Evolutionary conservation across 2,888 invertebrate genomes (phyloP), one percentile per base, ranked within the genome.

Genomic region (Encarsia formosa): DNA sequence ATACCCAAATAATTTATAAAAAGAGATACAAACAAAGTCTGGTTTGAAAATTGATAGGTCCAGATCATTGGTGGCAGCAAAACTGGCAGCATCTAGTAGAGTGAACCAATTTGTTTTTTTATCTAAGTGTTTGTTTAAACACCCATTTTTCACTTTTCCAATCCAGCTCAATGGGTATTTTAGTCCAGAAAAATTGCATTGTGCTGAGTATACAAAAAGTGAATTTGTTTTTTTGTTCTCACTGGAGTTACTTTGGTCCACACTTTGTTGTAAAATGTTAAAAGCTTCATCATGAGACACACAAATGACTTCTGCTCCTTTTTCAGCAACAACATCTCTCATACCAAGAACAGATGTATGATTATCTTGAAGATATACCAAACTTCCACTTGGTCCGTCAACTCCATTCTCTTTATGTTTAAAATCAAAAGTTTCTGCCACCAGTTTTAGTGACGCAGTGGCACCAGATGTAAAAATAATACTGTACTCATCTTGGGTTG

Each of bases 1-100:
- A 73, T 88, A 96, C 18, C 89, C 89, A 78, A 98, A 97, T 66
- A 98, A 88, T 79, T 97, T 98, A 76, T 98, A 98, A 77, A 98
- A 98, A 1, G 97, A 97, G 16, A 98, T 52, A 49, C 85, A 82
- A 0, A 96, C 84, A 78, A 95, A 98, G 75, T 98, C 95, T 4
- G 97, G 91, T 58, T 85, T 81, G 52, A 77, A 77, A 43, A 67
- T 63, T 1, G 81, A 78, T 49, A 98, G 78, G 77, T 97, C 85
- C 45, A 98, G 76, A 47, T 77, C 78, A 69, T 83, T 90, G 15
- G 91, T 89, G 5, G 88, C 81, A 1, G 85, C 87, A 76, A 79
- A 90, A 26, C 86, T 79, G 1, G 97, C 94, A 5, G 92, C 91
- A 78, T 98, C 98, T 46, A 98, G 73, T 40, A 91, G 73, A 44